Evolutionary conservation across 2,113 vertebrate genomes (phyloP).

Genomic region (Poicephalus meyeri): DNA sequence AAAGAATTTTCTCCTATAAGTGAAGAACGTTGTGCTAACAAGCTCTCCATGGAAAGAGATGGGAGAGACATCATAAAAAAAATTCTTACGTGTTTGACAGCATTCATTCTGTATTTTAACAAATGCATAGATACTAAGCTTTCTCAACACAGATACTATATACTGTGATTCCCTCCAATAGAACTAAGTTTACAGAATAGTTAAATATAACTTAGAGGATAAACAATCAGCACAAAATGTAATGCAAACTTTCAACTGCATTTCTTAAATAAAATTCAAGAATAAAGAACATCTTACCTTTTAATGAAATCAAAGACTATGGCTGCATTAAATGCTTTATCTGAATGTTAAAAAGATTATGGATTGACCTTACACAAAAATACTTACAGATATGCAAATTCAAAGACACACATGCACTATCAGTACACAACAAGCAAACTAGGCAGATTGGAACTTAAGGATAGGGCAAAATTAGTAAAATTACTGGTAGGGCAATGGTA

Average conservation of each 20-base stretch:
- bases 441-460: neutral
- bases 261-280: neutral
- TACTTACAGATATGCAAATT: neutral
- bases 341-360: neutral
- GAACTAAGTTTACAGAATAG: neutral
- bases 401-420: neutral
- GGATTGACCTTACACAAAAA: neutral
- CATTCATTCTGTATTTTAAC: neutral
- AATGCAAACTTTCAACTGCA: neutral
- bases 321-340: neutral
- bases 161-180: neutral
- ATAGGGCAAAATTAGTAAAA: neutral
- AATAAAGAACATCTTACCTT: neutral
- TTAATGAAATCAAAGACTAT: neutral
- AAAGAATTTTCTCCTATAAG: conserved; percentile 35
- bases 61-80: neutral
- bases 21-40: neutral
- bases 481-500: neutral
- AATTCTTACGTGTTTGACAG: neutral
- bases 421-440: neutral
- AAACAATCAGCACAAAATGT: neutral
- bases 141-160: neutral
- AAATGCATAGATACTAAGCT: neutral
- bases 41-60: neutral
- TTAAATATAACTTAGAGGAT: neutral